Percentiles rank a stretch among this genome's conserved stretches.
Conservation (phyloP, 2,888 invertebrate species). For the Watsonalla binaria region DNA sequence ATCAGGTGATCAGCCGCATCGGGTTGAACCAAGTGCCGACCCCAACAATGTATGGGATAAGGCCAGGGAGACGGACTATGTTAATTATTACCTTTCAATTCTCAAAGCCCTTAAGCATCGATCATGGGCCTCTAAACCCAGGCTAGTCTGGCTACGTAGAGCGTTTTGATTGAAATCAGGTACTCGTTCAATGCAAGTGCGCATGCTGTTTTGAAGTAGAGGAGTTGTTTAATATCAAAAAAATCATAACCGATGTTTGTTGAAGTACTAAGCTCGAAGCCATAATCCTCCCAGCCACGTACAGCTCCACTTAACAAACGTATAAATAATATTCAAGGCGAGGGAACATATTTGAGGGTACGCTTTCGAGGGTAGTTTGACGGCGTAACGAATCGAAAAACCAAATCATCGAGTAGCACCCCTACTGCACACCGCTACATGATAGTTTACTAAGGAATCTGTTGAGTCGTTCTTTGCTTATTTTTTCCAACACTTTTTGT, state of each 20-base stretch:
- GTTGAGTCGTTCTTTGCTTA: slow-evolving; percentile 36
- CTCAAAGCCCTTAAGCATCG: no score
- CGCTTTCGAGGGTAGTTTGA: slow-evolving; percentile 74
- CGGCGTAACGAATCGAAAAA: slow-evolving; percentile 80
- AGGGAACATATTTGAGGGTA: slow-evolving; percentile 77
- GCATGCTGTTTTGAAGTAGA: slow-evolving; percentile 28
- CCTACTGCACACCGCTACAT: slow-evolving; percentile 73
- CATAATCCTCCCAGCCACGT: slow-evolving; percentile 64
- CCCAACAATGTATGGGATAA: no score
- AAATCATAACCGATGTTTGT: slow-evolving; percentile 74
- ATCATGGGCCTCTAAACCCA: no score
- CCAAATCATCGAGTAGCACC: slow-evolving; percentile 79
- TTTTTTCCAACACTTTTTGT: slow-evolving; percentile 1
- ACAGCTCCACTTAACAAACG: slow-evolving; percentile 78
- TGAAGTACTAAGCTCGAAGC: slow-evolving; percentile 73
- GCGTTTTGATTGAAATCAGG: background rate
- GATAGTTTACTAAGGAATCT: slow-evolving; percentile 59
- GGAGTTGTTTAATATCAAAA: slow-evolving; percentile 49
- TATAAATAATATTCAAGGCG: slow-evolving; percentile 79
- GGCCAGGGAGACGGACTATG: no score
- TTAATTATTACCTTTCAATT: no score
- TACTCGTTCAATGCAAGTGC: background rate
- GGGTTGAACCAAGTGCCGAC: no score
- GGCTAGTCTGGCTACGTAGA: no score
- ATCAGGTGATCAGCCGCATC: no score